Evolutionary conservation across 2,113 vertebrate species (phyloP).

Genomic region (Paedocypris sp.): DNA sequence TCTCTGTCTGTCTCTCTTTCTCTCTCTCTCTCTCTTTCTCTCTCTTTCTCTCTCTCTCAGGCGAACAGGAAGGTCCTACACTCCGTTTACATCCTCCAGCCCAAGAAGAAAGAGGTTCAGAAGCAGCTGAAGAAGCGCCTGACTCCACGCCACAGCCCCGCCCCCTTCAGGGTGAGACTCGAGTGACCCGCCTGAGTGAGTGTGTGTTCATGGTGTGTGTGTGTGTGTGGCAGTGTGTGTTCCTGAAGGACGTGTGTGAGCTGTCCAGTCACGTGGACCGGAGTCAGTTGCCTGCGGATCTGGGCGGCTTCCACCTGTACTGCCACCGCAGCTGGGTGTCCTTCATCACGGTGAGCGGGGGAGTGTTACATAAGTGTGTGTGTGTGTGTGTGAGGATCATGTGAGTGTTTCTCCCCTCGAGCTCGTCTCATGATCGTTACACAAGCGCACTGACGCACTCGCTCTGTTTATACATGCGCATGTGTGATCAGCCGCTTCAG

Average conservation of each 20-base stretch:
- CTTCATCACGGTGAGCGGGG: conserved; percentile 52
- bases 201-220: too few relatives aligned
- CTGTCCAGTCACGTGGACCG: conserved; percentile 59
- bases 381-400: background rate
- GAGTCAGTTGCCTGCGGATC: conserved; percentile 50
- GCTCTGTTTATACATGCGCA: background rate
- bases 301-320: conserved; percentile 60
- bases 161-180: conserved; percentile 44
- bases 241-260: conserved; percentile 56
- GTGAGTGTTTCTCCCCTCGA: too few relatives aligned
- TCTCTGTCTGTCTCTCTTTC: too few relatives aligned
- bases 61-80: conserved; percentile 40
- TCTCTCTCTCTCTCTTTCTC: too few relatives aligned
- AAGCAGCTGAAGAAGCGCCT: conserved; percentile 51
- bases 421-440: too few relatives aligned
- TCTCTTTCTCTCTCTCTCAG: too few relatives aligned
- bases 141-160: background rate
- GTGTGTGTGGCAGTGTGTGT: conserved; percentile 56
- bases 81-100: conserved; percentile 53
- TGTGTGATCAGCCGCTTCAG: too few relatives aligned
- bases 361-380: background rate
- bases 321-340: conserved; percentile 56
- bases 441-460: too few relatives aligned
- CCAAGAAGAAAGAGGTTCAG: conserved; percentile 46
- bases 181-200: background rate